A percentile compares a stretch with the other conserved stretches of the same genome.
Evolutionary conservation across 2,888 invertebrate species (phyloP).

Genomic region (Pyrrhia umbra): DNA sequence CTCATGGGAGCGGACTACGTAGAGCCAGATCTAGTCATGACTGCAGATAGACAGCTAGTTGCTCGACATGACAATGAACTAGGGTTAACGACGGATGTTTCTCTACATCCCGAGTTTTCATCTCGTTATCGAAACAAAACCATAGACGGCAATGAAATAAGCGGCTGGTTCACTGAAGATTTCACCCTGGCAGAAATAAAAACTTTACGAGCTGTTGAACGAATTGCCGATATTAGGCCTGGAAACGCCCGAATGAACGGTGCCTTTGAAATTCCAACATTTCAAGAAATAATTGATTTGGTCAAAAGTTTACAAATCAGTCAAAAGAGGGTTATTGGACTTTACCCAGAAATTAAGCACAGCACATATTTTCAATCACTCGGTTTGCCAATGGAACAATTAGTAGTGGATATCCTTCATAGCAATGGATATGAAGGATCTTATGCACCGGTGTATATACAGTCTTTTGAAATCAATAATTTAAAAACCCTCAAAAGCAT

Average conservation of each 20-base stretch:
- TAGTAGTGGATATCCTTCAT: slow-evolving; percentile 76
- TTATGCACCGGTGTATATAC: slow-evolving; percentile 80
- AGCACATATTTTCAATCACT: slow-evolving; percentile 77
- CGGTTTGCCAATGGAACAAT: slow-evolving; percentile 78
- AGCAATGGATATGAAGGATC: slow-evolving; percentile 76
- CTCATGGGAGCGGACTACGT: slow-evolving; percentile 85
- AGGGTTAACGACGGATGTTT: slow-evolving; percentile 78
- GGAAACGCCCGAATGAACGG: slow-evolving; percentile 82
- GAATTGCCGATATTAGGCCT: slow-evolving; percentile 77
- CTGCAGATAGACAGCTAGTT: slow-evolving; percentile 79
- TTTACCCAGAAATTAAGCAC: slow-evolving; percentile 86
- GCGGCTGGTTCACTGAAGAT: slow-evolving; percentile 86
- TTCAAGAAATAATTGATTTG: slow-evolving; percentile 83
- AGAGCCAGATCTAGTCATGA: slow-evolving; percentile 86
- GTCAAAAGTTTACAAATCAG: slow-evolving; percentile 79
- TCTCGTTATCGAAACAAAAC: slow-evolving; percentile 74
- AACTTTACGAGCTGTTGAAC: slow-evolving; percentile 78
- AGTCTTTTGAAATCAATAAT: slow-evolving; percentile 85
- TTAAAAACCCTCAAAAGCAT: slow-evolving; percentile 79
- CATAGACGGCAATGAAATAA: slow-evolving; percentile 73
- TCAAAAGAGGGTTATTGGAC: slow-evolving; percentile 78
- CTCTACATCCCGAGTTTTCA: slow-evolving; percentile 75
- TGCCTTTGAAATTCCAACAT: slow-evolving; percentile 77
- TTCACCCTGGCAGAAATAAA: slow-evolving; percentile 84
- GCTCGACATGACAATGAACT: slow-evolving; percentile 85